Evolutionary conservation across 92 coral and sea anemone genomes (phyloP).

Genomic region (Nematostella vectensis): DNA sequence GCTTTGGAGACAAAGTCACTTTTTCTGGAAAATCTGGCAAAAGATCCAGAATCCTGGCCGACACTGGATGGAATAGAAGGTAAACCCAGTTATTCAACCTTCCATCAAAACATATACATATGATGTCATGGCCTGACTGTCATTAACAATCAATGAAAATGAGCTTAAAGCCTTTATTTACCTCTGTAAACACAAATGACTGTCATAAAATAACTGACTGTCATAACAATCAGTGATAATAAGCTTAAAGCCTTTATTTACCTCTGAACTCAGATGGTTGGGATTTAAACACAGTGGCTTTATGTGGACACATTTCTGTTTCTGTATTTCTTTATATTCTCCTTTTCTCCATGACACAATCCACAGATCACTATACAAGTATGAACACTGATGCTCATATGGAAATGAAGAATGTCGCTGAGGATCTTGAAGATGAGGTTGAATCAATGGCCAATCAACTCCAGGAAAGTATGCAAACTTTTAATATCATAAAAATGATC

Average conservation of each 20-base stretch:
- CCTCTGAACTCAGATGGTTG: no score
- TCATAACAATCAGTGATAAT: no score
- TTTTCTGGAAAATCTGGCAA: slow-evolving; percentile 60
- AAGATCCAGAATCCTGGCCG: slow-evolving; percentile 47
- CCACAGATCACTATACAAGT: slow-evolving; percentile 17
- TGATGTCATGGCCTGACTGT: no score
- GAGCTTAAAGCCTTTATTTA: no score
- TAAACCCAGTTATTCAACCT: neutral
- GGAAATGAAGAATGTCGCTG: slow-evolving; percentile 34
- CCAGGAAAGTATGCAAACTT: slow-evolving; percentile 40
- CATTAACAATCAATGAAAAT: no score
- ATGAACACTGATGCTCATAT: slow-evolving; percentile 34
- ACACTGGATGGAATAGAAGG: slow-evolving; percentile 23
- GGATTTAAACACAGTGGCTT: no score
- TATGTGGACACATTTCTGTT: no score
- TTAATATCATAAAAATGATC: neutral
- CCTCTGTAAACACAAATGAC: no score
- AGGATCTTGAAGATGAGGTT: slow-evolving; percentile 44
- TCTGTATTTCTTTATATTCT: no score
- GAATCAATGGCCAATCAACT: slow-evolving; percentile 46
- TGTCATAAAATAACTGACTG: no score
- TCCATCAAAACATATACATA: neutral
- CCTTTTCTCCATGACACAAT: no score
- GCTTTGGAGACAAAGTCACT: slow-evolving; percentile 38
- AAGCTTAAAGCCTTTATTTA: no score